A percentile compares a stretch with the other conserved stretches of the same genome.
Evolutionary conservation across 2,797 vertebrate species (phyloP).

Genomic region (Heterohyrax brucei): DNA sequence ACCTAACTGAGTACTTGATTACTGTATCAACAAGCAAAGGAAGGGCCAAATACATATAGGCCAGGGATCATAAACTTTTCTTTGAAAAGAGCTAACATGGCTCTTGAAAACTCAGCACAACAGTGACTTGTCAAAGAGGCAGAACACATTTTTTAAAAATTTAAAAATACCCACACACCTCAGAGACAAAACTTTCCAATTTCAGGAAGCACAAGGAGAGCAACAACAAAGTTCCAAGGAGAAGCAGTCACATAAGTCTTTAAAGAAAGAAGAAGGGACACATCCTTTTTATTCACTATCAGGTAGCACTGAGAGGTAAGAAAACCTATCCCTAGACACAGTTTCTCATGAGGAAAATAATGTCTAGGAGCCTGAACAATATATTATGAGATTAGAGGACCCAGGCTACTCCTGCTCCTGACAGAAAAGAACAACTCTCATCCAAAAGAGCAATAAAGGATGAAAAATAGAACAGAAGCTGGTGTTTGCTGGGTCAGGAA

Average conservation of each 20-base stretch:
- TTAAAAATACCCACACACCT: no score
- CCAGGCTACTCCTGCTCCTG: accelerated
- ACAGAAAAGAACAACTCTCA: background rate
- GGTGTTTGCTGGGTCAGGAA: background rate
- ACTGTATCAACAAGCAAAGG: no score
- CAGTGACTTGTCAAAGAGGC: background rate
- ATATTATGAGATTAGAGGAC: background rate
- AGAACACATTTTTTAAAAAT: background rate
- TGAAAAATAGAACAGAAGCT: background rate
- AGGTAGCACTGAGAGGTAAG: background rate
- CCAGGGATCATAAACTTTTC: background rate
- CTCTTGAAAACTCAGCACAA: background rate
- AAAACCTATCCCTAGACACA: background rate
- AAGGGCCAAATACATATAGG: background rate
- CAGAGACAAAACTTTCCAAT: background rate
- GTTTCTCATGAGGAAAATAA: background rate
- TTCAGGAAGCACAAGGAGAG: background rate
- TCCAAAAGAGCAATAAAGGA: background rate
- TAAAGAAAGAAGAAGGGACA: background rate
- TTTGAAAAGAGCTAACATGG: conserved; percentile 2
- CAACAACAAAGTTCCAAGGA: background rate
- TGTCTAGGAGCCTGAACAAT: background rate
- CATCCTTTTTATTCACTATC: background rate
- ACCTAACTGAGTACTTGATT: no score
- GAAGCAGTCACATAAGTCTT: background rate